phyloP scores from a whole-genome alignment of 2,888 invertebrate species.

The Drosophila sordidapex region DNA sequence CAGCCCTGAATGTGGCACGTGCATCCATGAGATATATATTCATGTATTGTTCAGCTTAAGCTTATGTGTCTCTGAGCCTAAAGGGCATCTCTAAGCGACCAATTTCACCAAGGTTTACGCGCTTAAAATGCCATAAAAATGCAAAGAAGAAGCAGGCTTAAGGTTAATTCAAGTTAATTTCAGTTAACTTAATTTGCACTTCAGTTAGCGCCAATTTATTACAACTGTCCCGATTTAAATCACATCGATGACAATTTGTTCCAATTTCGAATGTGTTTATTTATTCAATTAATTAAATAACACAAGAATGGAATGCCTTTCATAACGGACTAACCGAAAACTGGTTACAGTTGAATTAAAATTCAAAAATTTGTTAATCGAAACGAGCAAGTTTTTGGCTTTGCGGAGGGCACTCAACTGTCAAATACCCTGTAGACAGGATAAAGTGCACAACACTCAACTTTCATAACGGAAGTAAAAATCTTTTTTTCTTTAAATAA shows the following conservation, averaged over 20 bases:
- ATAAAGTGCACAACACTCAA: neutral
- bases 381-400: neutral
- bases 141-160: neutral
- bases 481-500: too few species aligned
- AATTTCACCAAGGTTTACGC: slow-evolving; percentile 23
- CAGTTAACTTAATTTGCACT: neutral
- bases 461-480: neutral
- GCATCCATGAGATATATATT: slow-evolving; percentile 33
- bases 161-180: slow-evolving; percentile 18
- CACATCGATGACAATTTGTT: neutral
- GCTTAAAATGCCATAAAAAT: neutral
- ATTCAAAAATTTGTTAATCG: slow-evolving; percentile 1
- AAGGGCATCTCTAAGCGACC: slow-evolving; percentile 15
- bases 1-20: slow-evolving; percentile 41
- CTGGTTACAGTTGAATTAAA: slow-evolving; percentile 15
- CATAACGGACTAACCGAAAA: slow-evolving; percentile 2
- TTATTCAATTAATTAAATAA: slow-evolving; percentile 6
- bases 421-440: slow-evolving; percentile 11
- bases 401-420: neutral
- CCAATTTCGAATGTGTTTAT: neutral
- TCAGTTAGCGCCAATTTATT: slow-evolving; percentile 10
- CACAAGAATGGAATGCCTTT: slow-evolving; percentile 13
- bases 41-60: neutral
- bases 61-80: slow-evolving; percentile 9
- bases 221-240: neutral